A percentile compares a stretch with the other conserved stretches of the same genome.
Evolutionary conservation across 1,140 invertebrate species (phyloP).

Genomic region (Drosophila subpulchrella): DNA sequence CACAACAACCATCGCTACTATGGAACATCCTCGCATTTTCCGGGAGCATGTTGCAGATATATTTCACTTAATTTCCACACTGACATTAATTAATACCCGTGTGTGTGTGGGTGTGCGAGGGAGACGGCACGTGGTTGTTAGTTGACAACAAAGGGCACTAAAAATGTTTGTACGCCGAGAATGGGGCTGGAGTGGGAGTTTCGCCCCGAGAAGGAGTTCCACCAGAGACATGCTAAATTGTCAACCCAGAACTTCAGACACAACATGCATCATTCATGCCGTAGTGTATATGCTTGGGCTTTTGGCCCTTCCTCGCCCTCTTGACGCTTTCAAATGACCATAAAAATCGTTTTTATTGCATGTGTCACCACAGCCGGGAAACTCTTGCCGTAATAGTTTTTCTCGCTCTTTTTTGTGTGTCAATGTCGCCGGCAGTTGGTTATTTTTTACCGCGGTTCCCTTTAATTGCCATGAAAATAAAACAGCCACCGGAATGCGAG

Average conservation of each 20-base stretch:
- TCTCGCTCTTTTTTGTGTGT: constrained; percentile 45
- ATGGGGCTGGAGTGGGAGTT: constrained; percentile 30
- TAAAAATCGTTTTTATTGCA: constrained; percentile 78
- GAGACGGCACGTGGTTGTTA: constrained; percentile 32
- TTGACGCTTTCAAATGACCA: constrained; percentile 71
- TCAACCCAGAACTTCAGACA: constrained; percentile 53
- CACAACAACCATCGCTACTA: constrained; percentile 48
- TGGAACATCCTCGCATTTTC: constrained; percentile 65
- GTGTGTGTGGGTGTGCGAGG: constrained; percentile 13
- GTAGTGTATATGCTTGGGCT: background rate
- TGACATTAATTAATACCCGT: constrained; percentile 76
- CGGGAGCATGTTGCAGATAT: constrained; percentile 74
- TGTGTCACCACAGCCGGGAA: constrained; percentile 47
- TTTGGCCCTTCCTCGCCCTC: constrained; percentile 18
- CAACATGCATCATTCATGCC: constrained; percentile 33
- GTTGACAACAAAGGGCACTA: constrained; percentile 64
- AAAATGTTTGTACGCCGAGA: constrained; percentile 60
- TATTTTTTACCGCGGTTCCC: constrained; percentile 55
- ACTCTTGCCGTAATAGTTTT: constrained; percentile 50
- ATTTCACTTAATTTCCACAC: constrained; percentile 81
- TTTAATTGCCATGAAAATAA: constrained; percentile 66
- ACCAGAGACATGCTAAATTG: constrained; percentile 48
- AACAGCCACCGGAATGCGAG: constrained; percentile 24
- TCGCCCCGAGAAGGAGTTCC: background rate
- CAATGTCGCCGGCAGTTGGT: constrained; percentile 61